A percentile compares a stretch with the other conserved stretches of the same genome.
These are phyloP conservation scores for Caenorhabditis briggsae DNA, from an alignment of 1,140 invertebrate genomes.

Conservation along the genomic window DNA sequence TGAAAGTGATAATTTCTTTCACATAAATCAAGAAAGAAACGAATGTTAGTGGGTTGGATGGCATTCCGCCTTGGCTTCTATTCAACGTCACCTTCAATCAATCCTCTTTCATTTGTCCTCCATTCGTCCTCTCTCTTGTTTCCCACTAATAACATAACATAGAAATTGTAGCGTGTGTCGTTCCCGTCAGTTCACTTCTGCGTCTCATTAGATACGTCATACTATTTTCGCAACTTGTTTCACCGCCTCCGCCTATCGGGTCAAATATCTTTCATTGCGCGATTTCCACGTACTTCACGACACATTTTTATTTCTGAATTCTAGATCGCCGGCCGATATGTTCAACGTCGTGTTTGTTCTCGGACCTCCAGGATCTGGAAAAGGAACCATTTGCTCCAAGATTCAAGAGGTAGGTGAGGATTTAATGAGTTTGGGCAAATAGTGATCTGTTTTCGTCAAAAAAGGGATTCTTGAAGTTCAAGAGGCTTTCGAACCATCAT, in stretches of 20 bases:
- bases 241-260: background rate
- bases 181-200: background rate
- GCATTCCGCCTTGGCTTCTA: background rate
- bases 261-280: constrained; percentile 1
- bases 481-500: no score
- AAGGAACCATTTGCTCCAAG: constrained; percentile 93
- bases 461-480: no score
- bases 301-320: background rate
- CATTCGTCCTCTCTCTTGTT: background rate
- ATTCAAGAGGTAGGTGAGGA: constrained; percentile 84
- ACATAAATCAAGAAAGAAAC: background rate
- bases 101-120: background rate
- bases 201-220: background rate
- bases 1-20: background rate
- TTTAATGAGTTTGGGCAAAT: background rate
- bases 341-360: constrained; percentile 94
- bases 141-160: background rate
- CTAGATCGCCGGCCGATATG: background rate
- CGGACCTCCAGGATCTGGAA: constrained; percentile 96
- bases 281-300: background rate
- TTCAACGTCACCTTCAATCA: background rate
- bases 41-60: background rate
- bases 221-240: background rate
- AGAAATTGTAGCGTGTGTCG: background rate
- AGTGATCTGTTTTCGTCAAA: background rate